Evolutionary conservation across 2,888 invertebrate species (phyloP), one percentile per base, ranked within the genome.

Genomic region (Leucoma salicis): DNA sequence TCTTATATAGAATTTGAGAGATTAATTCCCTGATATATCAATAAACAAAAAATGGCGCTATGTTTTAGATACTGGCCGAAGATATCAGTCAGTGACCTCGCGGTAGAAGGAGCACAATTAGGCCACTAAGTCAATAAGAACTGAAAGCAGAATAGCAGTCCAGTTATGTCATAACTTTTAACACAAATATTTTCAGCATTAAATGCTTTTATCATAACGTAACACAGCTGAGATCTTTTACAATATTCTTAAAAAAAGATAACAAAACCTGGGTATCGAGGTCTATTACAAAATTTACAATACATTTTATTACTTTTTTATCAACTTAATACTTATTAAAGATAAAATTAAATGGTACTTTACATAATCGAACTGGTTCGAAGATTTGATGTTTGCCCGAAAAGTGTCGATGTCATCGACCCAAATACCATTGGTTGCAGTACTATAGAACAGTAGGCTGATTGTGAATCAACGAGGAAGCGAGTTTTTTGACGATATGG

Each of bases 381-480:
- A 31, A 37, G 35, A 27, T 15, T 32, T 15, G 18, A 16, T 32
- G 45, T 49, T 40, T 38, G 57, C 49, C 42, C 48, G 36, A 54
- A 55, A 59, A 54, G 43, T 66, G 50, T 70, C 61, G 66, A 67
- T 74, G 78, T 67, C 74, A 66, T 67, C 70, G 82, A 66, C 80
- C 85, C 63, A 76, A 77, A 85, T 84, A 78, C 79, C 76, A 53
- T 51, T 11, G 53, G 60, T 58, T 70, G 64, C 71, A 70, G 62
- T 61, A 64, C 61, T 57, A 58, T 50, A 31, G 57, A 74, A 81
- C 82, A 82, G 81, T 72, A 66, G 70, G 66, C 69, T 65, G 77
- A 73, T 80, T 82, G 81, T 82, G 74, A 74, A 68, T 66, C 73
- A 66, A 77, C 70, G 76, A 78, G 82, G 84, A 82, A 82, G 78